Percentiles rank a stretch among this genome's conserved stretches.
Conservation (phyloP, 1,140 invertebrate genomes). For the Bilobella aurantiaca region DNA sequence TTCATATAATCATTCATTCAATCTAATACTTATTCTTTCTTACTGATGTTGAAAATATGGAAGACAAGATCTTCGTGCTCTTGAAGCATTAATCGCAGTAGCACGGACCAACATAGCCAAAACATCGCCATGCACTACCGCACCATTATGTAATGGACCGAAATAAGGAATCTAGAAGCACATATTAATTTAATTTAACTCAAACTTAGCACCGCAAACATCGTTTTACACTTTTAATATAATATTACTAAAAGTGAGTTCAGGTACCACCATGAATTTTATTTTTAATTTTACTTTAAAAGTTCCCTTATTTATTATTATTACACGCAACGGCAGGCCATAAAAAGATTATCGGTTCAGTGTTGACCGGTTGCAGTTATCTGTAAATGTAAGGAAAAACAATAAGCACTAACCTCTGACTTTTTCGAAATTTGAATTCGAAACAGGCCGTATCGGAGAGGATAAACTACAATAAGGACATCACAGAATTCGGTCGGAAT, state of each 20-base stretch:
- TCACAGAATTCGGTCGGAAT: conserved; percentile 99
- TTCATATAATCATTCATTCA: background rate
- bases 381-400: no score
- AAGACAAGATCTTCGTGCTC: conserved; percentile 75
- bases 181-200: no score
- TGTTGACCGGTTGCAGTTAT: no score
- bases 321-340: no score
- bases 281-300: no score
- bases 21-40: no score
- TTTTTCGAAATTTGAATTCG: conserved; percentile 74
- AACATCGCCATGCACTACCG: conserved; percentile 70
- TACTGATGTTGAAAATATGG: conserved; percentile 86
- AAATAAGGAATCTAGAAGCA: conserved; percentile 91
- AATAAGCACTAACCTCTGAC: conserved; percentile 61
- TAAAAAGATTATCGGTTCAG: no score
- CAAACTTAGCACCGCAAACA: no score
- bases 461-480: conserved; percentile 95
- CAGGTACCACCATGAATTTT: no score
- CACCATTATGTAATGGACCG: conserved; percentile 91
- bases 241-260: no score
- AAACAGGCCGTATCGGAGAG: conserved; percentile 66
- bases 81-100: conserved; percentile 82
- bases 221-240: no score
- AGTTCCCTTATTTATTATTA: no score
- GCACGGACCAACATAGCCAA: conserved; percentile 79